phyloP scores from a whole-genome alignment of 2,888 invertebrate genomes.

The Drosophila dives region DNA sequence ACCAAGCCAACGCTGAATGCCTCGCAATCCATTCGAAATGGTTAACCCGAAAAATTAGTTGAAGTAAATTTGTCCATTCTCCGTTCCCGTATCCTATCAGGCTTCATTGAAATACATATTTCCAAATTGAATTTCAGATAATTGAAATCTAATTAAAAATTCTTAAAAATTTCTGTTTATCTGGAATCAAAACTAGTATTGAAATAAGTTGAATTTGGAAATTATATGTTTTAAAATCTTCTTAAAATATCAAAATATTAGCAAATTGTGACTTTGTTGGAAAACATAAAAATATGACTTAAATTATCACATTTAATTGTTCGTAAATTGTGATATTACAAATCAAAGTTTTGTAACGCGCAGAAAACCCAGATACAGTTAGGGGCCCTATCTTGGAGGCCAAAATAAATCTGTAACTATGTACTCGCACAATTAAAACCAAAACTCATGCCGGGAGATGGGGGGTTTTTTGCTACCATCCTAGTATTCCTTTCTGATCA shows the following conservation, averaged over 20 bases:
- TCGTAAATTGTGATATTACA: not conserved
- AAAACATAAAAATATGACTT: not conserved
- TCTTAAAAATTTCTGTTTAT: not conserved
- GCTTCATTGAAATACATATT: not conserved
- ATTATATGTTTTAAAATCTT: too few species aligned
- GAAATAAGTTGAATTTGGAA: too few species aligned
- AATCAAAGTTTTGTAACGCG: not conserved
- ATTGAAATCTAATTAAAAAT: not conserved
- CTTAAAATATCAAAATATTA: not conserved
- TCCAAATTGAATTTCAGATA: not conserved
- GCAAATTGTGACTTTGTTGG: not conserved
- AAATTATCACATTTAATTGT: not conserved
- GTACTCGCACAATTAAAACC: too few species aligned
- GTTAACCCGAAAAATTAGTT: not conserved
- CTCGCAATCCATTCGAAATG: not conserved
- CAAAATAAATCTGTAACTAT: too few species aligned
- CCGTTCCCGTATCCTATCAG: not conserved
- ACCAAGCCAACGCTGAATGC: not conserved
- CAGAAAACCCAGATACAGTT: too few species aligned
- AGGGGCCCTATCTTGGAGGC: too few species aligned
- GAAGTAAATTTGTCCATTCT: not conserved
- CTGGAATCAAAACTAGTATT: not conserved
- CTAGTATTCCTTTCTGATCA: too few species aligned
- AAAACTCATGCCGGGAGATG: too few species aligned
- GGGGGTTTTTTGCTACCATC: too few species aligned